These are phyloP conservation scores for Amblyornis subalaris DNA, from an alignment of 2,113 vertebrate species.

Conservation along the genomic window DNA sequence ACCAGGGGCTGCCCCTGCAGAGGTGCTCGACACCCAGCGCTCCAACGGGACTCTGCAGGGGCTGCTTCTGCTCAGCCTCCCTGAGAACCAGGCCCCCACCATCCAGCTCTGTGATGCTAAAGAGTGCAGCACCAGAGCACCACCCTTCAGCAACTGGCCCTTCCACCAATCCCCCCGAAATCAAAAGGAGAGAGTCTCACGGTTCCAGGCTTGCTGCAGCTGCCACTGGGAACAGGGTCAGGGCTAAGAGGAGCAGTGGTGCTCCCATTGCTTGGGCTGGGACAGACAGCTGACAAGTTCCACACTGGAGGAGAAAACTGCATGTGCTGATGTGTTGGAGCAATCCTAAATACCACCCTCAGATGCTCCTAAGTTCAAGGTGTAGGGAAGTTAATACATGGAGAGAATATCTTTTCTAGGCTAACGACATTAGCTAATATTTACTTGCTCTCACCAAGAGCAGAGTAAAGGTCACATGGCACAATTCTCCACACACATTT, in stretches of 20 bases:
- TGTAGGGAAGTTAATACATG: not conserved
- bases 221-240: not conserved
- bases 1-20: not conserved
- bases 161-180: not conserved
- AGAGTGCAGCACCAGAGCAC: not conserved
- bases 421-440: slow-evolving; percentile 49
- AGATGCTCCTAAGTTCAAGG: slow-evolving; percentile 10
- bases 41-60: not conserved
- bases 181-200: slow-evolving; percentile 37
- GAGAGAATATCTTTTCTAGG: not conserved
- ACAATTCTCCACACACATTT: not conserved
- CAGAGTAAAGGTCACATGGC: not conserved
- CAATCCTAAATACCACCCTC: not conserved
- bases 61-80: not conserved
- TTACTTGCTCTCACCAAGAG: not conserved
- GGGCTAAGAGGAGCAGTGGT: slow-evolving; percentile 8
- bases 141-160: not conserved
- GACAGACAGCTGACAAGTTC: not conserved
- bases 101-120: not conserved
- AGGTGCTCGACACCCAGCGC: rapidly evolving
- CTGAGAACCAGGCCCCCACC: not conserved
- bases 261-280: slow-evolving; percentile 27
- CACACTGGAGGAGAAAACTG: not conserved
- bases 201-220: slow-evolving; percentile 11
- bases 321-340: not conserved